Evolutionary conservation across 1,140 invertebrate species (phyloP), one percentile per base, ranked within the genome.

Genomic region (Mamestra configurata): DNA sequence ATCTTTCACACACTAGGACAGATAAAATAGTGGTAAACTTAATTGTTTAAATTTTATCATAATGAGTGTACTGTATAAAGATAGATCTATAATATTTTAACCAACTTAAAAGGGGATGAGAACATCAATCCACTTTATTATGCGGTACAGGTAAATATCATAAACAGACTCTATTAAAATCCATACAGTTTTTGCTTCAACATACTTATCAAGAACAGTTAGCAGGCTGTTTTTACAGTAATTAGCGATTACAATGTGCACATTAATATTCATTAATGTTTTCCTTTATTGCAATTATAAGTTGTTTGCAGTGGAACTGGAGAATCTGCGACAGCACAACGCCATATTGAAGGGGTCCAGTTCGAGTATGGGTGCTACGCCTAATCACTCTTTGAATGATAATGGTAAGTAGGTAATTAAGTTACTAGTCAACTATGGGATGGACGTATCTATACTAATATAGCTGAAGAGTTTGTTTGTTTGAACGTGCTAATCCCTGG

Each of bases 311-410:
- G 92, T 86, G 51, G 93, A 94, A 79, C 73, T 94, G 53, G 90
- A 92, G 37, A 88, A 78, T 68, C 77, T 90, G 46, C 79, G 88
- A 75, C 90, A 91, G 59, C 92, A 94, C 77, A 90, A 88, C 78
- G 80, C 68, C 18, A 89, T 91, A 53, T 82, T 89, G 37, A 94
- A 93, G 72, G 86, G 88, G 18, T 82, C 90, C 0, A 64, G 64
- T 40, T 84, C 89, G 8, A 90, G 80, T 59, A 77, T 93, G 20
- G 92, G 90, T 18, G 83, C 83, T 35, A 81, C 84, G 35, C 70
- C 87, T 18, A 89, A 84, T 77, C 87, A 86, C 46, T 55, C 85
- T 27, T 83, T 90, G 15, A 89, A 87, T 84, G 85, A 86, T 64
- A 94, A 91, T 86, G 90, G 90, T 93, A 88, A 89, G 83, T 86